Evolutionary conservation across 92 coral and sea anemone genomes (phyloP).

Genomic region (Diadumene lineata): DNA sequence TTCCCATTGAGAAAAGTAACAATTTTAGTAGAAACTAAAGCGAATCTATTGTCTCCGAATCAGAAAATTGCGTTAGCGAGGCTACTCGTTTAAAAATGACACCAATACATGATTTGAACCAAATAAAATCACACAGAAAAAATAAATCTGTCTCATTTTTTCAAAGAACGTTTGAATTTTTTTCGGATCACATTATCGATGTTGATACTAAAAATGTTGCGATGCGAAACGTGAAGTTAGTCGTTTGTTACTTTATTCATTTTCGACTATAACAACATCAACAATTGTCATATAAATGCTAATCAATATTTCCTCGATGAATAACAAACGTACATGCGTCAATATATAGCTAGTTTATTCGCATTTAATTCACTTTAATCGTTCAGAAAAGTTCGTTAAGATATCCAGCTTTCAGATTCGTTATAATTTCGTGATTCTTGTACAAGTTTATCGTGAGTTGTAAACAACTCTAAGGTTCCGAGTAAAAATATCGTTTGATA

Average conservation of each 20-base stretch:
- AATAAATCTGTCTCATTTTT: not conserved
- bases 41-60: not conserved
- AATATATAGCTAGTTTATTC: no score
- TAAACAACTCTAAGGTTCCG: not conserved
- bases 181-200: not conserved
- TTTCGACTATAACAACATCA: not conserved
- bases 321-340: not conserved
- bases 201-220: not conserved
- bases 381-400: not conserved
- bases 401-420: not conserved
- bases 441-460: not conserved
- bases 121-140: not conserved
- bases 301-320: not conserved
- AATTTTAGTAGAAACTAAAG: not conserved
- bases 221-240: not conserved
- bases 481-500: not conserved
- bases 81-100: not conserved
- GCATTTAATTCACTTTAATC: not conserved
- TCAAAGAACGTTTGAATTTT: not conserved
- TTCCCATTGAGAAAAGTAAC: no score
- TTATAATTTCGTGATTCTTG: not conserved
- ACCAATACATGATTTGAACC: not conserved
- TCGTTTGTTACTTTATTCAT: not conserved
- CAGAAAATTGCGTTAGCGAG: not conserved
- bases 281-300: not conserved